A percentile compares a stretch with the other conserved stretches of the same genome.
These are phyloP conservation scores for Apantesis nais DNA, from an alignment of 2,888 invertebrate genomes.

Conservation along the genomic window DNA sequence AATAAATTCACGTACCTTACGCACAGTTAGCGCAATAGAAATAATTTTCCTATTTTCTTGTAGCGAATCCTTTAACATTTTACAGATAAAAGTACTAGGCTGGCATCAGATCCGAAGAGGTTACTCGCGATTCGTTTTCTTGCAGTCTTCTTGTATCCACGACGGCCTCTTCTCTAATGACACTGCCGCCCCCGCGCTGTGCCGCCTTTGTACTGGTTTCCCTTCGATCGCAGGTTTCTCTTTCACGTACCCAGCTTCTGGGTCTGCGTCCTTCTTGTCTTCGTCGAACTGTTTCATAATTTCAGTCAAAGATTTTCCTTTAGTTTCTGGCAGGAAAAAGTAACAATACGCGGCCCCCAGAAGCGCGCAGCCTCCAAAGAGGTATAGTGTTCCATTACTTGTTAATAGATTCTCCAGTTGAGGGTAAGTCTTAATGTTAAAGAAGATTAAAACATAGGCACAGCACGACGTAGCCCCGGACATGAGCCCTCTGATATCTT, in stretches of 20 bases:
- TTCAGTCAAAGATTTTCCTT: constrained; percentile 88
- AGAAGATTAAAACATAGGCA: constrained; percentile 89
- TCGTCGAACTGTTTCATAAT: constrained; percentile 88
- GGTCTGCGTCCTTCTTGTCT: constrained; percentile 69
- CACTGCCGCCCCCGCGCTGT: constrained; percentile 74
- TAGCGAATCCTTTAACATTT: constrained; percentile 19
- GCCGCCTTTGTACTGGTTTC: constrained; percentile 71
- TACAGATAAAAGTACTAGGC: constrained; percentile 51
- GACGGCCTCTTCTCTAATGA: constrained; percentile 72
- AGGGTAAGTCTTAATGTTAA: constrained; percentile 90
- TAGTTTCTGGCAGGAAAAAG: constrained; percentile 88
- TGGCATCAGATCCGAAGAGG: constrained; percentile 38
- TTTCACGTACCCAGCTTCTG: constrained; percentile 66
- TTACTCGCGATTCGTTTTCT: constrained; percentile 51
- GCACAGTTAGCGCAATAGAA: not conserved
- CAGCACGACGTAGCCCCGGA: constrained; percentile 89
- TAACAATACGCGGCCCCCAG: constrained; percentile 87
- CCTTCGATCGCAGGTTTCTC: constrained; percentile 61
- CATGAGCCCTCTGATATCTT: constrained; percentile 89
- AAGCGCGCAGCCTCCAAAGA: constrained; percentile 87
- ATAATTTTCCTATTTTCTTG: constrained; percentile 11
- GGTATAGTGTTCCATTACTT: constrained; percentile 87
- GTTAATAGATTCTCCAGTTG: constrained; percentile 84
- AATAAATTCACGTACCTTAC: not conserved
- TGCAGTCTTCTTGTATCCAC: constrained; percentile 62